Percentiles rank a stretch among this genome's conserved stretches.
Conservation (phyloP, 1,140 invertebrate genomes). For the Nebria ingens region DNA sequence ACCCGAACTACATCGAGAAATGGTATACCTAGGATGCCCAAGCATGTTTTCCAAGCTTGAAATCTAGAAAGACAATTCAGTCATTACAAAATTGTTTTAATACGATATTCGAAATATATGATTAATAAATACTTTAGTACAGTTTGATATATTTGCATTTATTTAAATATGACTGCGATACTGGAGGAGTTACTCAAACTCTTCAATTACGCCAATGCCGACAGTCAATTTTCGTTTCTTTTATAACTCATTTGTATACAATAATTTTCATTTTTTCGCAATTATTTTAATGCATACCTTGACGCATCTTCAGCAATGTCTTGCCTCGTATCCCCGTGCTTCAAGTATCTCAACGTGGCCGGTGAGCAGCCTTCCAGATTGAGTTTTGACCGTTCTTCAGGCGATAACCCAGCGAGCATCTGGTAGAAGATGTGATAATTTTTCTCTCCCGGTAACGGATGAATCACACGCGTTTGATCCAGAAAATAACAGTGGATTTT, state of each 20-base stretch:
- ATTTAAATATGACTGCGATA: too few relatives aligned
- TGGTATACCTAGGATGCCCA: slow-evolving; percentile 83
- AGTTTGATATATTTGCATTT: too few relatives aligned
- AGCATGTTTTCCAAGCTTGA: slow-evolving; percentile 81
- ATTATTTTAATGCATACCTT: slow-evolving; percentile 26
- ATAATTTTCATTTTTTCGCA: too few relatives aligned
- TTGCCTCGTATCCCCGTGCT: slow-evolving; percentile 60
- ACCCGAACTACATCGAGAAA: slow-evolving; percentile 89
- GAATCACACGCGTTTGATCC: slow-evolving; percentile 84
- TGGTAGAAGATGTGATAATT: slow-evolving; percentile 98
- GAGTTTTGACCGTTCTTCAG: slow-evolving; percentile 76
- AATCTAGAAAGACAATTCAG: slow-evolving; percentile 51
- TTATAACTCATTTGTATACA: too few relatives aligned
- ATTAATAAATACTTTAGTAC: too few relatives aligned
- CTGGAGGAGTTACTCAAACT: too few relatives aligned
- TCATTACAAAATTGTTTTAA: too few relatives aligned
- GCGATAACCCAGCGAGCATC: slow-evolving; percentile 79
- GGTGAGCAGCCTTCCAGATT: slow-evolving; percentile 75
- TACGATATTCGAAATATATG: too few relatives aligned
- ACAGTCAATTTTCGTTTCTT: too few relatives aligned
- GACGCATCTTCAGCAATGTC: slow-evolving; percentile 66
- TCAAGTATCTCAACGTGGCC: slow-evolving; percentile 69
- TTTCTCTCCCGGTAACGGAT: slow-evolving; percentile 74
- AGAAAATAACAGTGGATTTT: slow-evolving; percentile 94
- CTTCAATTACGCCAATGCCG: too few relatives aligned